Evolutionary conservation across 1,140 invertebrate genomes (phyloP), one percentile per base, ranked within the genome.

Genomic region (Hesperophylax magnus): DNA sequence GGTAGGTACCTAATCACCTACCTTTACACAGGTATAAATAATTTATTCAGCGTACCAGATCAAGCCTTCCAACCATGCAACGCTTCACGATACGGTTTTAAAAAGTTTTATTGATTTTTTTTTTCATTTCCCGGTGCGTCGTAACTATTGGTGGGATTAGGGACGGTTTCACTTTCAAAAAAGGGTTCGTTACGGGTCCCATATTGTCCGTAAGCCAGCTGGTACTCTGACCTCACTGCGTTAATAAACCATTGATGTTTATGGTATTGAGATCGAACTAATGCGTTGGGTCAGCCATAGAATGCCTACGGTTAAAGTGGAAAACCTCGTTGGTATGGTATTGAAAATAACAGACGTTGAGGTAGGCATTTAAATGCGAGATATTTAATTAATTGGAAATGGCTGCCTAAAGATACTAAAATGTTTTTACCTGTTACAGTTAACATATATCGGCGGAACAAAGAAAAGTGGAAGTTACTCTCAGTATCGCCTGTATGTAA

Each of bases 211-310:
- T 52, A 7, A 47, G 58, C 81, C 77, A 82, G 63, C 81, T 82
- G 81, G 81, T 39, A 54, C 56, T 65, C 39, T 82, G 77, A 82
- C 81, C 81, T 47, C 22, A 17, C 14, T 5, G 58, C 77, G 76
- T 76, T 63, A 79, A 79, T 82, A 82, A 79, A 82, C 67, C 47
- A 61, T 78, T 58, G 31, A 76, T 79, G 81, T 82, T 82, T 82
- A 82, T 82, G 81, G 81, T 67, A 76, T 53, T 52, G 69, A 72
- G 39, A 72, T 72, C 39, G 54, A 72, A 54, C 39, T 72, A 53
- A 53, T 72, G 18, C 27, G 69, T 18, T 53, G 69, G 69, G 69
- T 72, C 69, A 72, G 22, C 69, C 39, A 9, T 72, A 22, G 17
- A 17, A 56, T 56, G 22, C 34, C 6, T 8, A 20, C 18, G 58